A percentile compares a stretch with the other conserved stretches of the same genome.
Evolutionary conservation across 2,113 vertebrate genomes (phyloP).

Genomic region (Poeciliopsis occidentalis): DNA sequence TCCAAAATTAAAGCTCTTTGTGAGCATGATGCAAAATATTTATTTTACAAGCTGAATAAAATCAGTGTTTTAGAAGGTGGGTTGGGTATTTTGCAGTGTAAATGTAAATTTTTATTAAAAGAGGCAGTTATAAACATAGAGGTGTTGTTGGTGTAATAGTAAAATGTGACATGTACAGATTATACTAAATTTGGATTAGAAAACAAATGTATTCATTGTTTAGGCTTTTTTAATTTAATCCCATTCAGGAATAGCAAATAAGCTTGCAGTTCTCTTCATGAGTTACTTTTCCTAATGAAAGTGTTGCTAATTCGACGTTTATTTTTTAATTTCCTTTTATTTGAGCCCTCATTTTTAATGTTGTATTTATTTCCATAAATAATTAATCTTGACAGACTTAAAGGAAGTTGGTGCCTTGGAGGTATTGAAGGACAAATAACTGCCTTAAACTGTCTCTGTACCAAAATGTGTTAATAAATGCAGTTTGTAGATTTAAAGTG

Average conservation of each 20-base stretch:
- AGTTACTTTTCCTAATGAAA: not conserved
- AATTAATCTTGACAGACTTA: slow-evolving; percentile 35
- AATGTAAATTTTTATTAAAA: not conserved
- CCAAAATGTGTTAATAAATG: slow-evolving; percentile 27
- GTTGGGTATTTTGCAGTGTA: not conserved
- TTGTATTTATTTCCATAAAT: slow-evolving; percentile 49
- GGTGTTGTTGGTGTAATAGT: not conserved
- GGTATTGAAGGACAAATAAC: slow-evolving; percentile 54
- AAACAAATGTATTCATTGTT: not conserved
- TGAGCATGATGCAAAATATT: not conserved
- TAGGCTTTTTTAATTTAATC: not conserved
- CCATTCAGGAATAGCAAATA: slow-evolving; percentile 14
- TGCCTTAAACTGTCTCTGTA: slow-evolving; percentile 72
- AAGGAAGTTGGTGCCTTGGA: slow-evolving; percentile 60
- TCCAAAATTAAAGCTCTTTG: slow-evolving; percentile 23
- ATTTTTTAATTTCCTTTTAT: slow-evolving; percentile 6
- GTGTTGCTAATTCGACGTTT: slow-evolving; percentile 2
- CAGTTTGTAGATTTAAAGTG: slow-evolving; percentile 30
- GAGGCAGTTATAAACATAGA: not conserved
- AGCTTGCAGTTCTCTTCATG: not conserved
- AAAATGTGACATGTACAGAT: not conserved
- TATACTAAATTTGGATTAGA: not conserved
- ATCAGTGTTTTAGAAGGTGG: not conserved
- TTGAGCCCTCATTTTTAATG: not conserved
- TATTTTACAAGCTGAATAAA: not conserved